phyloP scores from a whole-genome alignment of 92 coral and sea anemone species.

The Phenganax marumi region DNA sequence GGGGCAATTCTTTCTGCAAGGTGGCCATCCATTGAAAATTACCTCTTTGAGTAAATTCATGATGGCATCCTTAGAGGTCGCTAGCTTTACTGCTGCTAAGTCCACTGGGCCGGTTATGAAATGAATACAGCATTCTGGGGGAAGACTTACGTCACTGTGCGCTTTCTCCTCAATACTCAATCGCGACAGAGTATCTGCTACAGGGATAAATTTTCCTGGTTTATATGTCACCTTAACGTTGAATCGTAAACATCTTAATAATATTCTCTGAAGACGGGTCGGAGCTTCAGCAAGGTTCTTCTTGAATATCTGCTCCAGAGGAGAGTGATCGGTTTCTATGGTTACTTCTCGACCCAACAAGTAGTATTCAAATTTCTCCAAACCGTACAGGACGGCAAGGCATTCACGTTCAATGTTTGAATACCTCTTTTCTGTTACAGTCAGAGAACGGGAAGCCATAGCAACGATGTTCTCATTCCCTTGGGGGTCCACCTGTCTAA shows the following conservation, averaged over 20 bases:
- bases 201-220: constrained; percentile 58
- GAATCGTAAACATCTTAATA: constrained; percentile 54
- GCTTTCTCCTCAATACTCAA: constrained; percentile 7
- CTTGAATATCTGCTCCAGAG: constrained; percentile 36
- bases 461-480: neutral
- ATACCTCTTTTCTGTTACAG: too few relatives aligned
- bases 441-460: neutral
- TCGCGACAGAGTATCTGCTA: constrained; percentile 63
- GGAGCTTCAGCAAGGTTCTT: constrained; percentile 38
- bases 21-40: constrained; percentile 18
- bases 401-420: neutral
- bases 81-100: neutral
- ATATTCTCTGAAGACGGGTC: constrained; percentile 20
- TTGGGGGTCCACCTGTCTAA: neutral
- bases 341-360: constrained; percentile 49
- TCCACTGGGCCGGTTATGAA: constrained; percentile 2
- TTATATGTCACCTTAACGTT: constrained; percentile 60
- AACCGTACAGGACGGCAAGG: constrained; percentile 18
- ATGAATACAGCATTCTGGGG: neutral
- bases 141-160: neutral
- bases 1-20: neutral
- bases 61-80: neutral
- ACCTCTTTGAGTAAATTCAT: constrained; percentile 36
- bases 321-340: constrained; percentile 36
- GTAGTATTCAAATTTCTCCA: constrained; percentile 52